Percentiles rank a stretch among this genome's conserved stretches.
phyloP scores from a whole-genome alignment of 2,797 vertebrate species.

The Acestrorhynchus altus region DNA sequence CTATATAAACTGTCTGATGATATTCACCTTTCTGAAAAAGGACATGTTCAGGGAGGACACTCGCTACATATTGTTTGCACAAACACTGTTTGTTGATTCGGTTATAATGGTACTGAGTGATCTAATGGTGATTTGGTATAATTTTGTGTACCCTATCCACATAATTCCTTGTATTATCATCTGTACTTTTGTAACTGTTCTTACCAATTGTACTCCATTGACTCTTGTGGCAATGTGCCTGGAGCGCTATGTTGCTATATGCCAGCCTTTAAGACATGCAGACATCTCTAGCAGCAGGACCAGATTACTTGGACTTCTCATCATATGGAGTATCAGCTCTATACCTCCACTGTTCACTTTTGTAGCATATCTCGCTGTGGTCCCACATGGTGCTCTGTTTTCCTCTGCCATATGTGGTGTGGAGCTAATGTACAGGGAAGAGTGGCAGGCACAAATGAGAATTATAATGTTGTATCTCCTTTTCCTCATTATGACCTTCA shows the following conservation, averaged over 20 bases:
- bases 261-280: conserved; percentile 66
- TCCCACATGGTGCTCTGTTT: background rate
- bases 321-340: conserved; percentile 50
- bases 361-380: background rate
- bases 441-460: conserved; percentile 41
- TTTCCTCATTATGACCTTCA: conserved; percentile 26
- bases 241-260: conserved; percentile 71
- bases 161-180: conserved; percentile 53
- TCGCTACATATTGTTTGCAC: conserved; percentile 71
- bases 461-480: conserved; percentile 17
- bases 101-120: conserved; percentile 56
- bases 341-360: conserved; percentile 33
- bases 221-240: conserved; percentile 70
- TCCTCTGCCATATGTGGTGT: conserved; percentile 37
- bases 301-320: conserved; percentile 20
- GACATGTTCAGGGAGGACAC: conserved; percentile 61
- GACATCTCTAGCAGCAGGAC: conserved; percentile 44
- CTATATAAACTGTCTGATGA: conserved; percentile 62
- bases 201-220: conserved; percentile 57
- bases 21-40: conserved; percentile 63
- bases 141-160: conserved; percentile 12
- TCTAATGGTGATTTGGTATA: conserved; percentile 17
- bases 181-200: background rate
- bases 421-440: conserved; percentile 12
- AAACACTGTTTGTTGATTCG: conserved; percentile 63